Base-by-base conservation (phyloP, 2,888 invertebrate genomes). In the Tiliacea citrago region DNA sequence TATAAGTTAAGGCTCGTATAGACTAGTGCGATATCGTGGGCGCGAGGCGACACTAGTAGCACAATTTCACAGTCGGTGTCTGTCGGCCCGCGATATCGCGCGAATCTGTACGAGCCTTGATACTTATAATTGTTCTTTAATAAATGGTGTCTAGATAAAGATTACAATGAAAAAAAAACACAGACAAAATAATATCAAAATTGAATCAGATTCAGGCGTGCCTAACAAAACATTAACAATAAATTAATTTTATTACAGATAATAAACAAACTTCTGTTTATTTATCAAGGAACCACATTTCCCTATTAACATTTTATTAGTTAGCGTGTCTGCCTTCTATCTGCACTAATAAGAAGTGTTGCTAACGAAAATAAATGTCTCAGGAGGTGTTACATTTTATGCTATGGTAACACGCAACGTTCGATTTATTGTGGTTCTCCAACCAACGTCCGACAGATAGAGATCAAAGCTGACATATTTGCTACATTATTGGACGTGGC, bases 301-400 rank as follows among this genome's bases (percentile, higher is more conserved):
- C 90, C 91, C 89, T 91, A 94, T 93, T 92, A 93, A 88, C 90
- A 89, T 90, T 93, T 93, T 92, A 94, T 94, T 92, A 90, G 88
- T 78, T 93, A 81, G 93, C 95, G 95, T 95, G 95, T 90, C 91
- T 91, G 81, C 88, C 88, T 88, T 89, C 94, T 93, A 94, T 94
- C 94, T 92, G 85, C 87, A 83, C 91, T 93, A 92, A 94, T 93
- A 93, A 93, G 91, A 93, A 92, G 89, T 92, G 85, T 91, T 92
- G 87, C 91, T 94, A 95, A 95, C 94, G 92, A 95, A 94, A 93
- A 95, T 91, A 93, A 95, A 95, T 94, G 93, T 92, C 92, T 92
- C 85, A 86, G 89, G 91, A 92, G 94, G 93, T 94, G 94, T 92
- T 92, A 91, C 89, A 91, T 93, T 95, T 95, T 93, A 95, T 95